Conservation (phyloP, 2,797 vertebrate species). For the Heterohyrax brucei region DNA sequence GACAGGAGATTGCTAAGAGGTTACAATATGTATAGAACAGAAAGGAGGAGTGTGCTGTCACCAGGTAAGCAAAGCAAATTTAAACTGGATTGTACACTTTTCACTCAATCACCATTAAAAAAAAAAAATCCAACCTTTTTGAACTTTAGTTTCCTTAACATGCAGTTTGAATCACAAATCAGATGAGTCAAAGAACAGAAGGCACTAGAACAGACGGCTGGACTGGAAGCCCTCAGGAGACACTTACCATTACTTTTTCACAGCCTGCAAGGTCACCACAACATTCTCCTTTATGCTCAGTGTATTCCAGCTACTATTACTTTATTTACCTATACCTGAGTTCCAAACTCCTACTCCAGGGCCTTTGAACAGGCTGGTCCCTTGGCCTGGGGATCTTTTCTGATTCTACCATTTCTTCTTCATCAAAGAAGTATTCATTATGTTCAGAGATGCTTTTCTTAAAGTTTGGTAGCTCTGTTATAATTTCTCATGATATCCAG, state of each 20-base stretch:
- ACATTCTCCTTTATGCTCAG: neutral
- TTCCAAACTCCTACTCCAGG: neutral
- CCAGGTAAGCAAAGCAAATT: too few species aligned
- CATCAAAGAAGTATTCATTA: neutral
- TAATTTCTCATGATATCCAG: neutral
- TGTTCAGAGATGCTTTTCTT: neutral
- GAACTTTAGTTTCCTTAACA: neutral
- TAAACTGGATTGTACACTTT: too few species aligned
- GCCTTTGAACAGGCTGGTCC: neutral
- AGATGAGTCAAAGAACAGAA: neutral
- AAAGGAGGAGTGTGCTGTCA: too few species aligned
- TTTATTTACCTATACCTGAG: neutral
- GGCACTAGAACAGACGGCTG: neutral
- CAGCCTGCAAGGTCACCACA: neutral
- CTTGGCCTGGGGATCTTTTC: neutral
- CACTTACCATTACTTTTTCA: fast-evolving
- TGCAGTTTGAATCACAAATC: neutral
- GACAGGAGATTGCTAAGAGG: too few species aligned
- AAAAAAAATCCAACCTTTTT: neutral
- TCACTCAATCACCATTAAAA: too few species aligned
- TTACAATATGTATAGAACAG: too few species aligned
- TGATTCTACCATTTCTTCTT: neutral
- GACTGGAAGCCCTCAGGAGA: neutral
- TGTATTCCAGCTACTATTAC: too few species aligned
- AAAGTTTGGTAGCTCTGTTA: neutral